phyloP scores from a whole-genome alignment of 2,888 invertebrate genomes.

The Petrophora chlorosata region DNA sequence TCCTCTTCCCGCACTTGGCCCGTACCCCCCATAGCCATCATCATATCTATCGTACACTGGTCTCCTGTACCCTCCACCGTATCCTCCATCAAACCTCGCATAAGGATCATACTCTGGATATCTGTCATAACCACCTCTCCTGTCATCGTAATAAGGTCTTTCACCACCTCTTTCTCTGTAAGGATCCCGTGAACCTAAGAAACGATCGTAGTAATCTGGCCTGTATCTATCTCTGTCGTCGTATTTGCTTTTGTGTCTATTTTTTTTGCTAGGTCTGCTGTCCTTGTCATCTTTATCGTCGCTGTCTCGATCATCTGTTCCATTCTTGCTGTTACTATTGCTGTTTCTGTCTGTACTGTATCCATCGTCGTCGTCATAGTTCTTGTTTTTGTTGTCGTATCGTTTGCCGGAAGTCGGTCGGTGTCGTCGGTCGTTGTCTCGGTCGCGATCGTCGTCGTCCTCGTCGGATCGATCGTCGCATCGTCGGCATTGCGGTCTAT shows the following conservation, averaged over 20 bases:
- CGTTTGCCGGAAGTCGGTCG: constrained; percentile 66
- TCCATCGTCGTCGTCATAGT: constrained; percentile 51
- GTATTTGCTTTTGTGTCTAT: constrained; percentile 55
- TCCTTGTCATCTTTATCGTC: constrained; percentile 67
- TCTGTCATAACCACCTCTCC: constrained; percentile 68
- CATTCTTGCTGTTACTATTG: constrained; percentile 58
- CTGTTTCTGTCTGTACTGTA: constrained; percentile 46
- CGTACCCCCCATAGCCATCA: constrained; percentile 70
- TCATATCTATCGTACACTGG: constrained; percentile 64
- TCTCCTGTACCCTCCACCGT: constrained; percentile 57
- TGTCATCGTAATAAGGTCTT: constrained; percentile 58
- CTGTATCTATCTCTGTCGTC: constrained; percentile 71
- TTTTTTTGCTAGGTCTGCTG: constrained; percentile 43
- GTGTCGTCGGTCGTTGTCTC: constrained; percentile 59
- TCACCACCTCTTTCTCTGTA: constrained; percentile 64
- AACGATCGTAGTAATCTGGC: constrained; percentile 74
- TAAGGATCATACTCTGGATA: constrained; percentile 49
- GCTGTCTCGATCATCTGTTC: constrained; percentile 64
- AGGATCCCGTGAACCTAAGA: constrained; percentile 69
- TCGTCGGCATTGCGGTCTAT: constrained; percentile 63
- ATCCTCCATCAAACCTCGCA: constrained; percentile 50
- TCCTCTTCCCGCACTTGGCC: constrained; percentile 65
- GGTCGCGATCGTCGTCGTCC: constrained; percentile 56
- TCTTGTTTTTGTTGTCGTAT: constrained; percentile 56
- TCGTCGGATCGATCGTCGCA: constrained; percentile 55